Evolutionary conservation across 2,113 vertebrate genomes (phyloP).

Genomic region (Toxotes jaculatrix): DNA sequence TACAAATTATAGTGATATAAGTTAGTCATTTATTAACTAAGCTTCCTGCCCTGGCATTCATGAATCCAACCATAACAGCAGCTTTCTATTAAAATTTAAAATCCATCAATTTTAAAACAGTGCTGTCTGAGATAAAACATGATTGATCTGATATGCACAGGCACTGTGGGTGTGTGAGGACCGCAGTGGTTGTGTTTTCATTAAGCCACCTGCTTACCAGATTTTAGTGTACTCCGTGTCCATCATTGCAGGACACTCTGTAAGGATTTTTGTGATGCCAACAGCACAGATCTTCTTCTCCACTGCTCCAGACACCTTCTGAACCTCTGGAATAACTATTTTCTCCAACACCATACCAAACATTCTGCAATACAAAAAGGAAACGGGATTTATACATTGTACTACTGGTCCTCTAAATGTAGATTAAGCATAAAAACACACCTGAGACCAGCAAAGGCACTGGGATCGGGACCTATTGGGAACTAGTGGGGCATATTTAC

Average conservation of each 20-base stretch:
- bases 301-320: constrained; percentile 96
- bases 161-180: too few relatives aligned
- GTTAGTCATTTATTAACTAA: too few relatives aligned
- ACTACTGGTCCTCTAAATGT: background rate
- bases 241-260: constrained; percentile 98
- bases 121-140: too few relatives aligned
- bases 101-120: too few relatives aligned
- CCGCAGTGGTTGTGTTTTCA: background rate
- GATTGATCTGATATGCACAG: too few relatives aligned
- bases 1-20: too few relatives aligned
- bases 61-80: too few relatives aligned
- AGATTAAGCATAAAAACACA: background rate
- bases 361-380: constrained; percentile 86
- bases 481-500: background rate
- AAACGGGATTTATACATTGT: background rate
- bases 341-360: constrained; percentile 99
- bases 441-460: background rate
- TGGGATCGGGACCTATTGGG: background rate
- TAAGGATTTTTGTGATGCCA: constrained; percentile 95
- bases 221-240: constrained; percentile 98
- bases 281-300: constrained; percentile 99
- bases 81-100: too few relatives aligned
- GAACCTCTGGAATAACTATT: constrained; percentile 97
- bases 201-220: constrained; percentile 84
- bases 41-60: too few relatives aligned